Evolutionary conservation across 2,797 vertebrate species (phyloP).

Genomic region (Sebastes kiyomatsui): DNA sequence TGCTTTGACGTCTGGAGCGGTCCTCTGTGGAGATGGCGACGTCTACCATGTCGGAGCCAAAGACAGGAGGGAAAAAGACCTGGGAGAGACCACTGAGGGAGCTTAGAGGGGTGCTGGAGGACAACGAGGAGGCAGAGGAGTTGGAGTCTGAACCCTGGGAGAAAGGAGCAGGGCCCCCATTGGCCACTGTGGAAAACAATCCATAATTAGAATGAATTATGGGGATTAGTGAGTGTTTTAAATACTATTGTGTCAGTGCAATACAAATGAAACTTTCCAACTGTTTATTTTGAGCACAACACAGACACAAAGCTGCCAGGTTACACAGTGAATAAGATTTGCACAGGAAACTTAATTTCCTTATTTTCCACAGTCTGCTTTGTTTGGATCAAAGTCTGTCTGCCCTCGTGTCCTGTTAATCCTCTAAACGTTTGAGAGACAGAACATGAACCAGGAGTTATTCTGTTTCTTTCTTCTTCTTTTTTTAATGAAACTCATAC

Average conservation of each 20-base stretch:
- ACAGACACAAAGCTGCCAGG: background rate
- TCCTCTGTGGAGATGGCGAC: slow-evolving; percentile 89
- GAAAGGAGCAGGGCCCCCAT: slow-evolving; percentile 84
- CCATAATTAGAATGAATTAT: slow-evolving; percentile 15
- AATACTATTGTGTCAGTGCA: background rate
- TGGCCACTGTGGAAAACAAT: slow-evolving; percentile 84
- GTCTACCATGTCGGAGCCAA: slow-evolving; percentile 83
- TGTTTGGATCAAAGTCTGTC: slow-evolving; percentile 29
- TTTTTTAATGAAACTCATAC: slow-evolving; percentile 23
- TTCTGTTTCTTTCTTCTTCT: background rate
- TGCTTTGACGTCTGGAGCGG: slow-evolving; percentile 40
- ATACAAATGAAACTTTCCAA: background rate
- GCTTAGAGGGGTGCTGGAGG: slow-evolving; percentile 88
- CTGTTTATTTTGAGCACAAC: background rate
- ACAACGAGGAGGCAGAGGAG: slow-evolving; percentile 92
- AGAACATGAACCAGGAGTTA: slow-evolving; percentile 16
- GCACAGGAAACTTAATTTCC: slow-evolving; percentile 7
- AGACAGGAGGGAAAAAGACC: slow-evolving; percentile 80
- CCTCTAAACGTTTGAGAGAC: slow-evolving; percentile 31
- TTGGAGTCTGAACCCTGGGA: slow-evolving; percentile 90
- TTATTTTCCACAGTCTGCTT: slow-evolving; percentile 23
- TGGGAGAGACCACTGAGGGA: slow-evolving; percentile 86
- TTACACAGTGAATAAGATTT: slow-evolving; percentile 11
- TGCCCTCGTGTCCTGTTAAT: slow-evolving; percentile 46
- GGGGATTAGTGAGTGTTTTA: background rate